Conservation (phyloP, 2,113 vertebrate genomes). For the Leucosticte australis region DNA sequence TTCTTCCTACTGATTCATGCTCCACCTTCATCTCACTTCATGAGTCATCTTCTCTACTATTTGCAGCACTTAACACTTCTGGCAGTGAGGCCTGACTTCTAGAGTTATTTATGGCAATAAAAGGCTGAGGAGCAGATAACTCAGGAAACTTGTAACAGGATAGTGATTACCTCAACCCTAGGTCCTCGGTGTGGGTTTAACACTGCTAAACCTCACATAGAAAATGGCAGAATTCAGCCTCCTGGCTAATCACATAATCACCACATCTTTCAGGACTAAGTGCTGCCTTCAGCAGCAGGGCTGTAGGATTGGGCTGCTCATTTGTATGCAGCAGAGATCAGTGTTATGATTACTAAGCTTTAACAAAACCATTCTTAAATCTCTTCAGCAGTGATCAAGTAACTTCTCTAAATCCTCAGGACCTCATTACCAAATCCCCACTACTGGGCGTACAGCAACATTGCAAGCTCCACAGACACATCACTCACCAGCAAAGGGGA, state of each 20-base stretch:
- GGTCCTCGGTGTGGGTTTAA: not conserved
- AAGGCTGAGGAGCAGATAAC: constrained; percentile 20
- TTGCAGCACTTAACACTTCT: constrained; percentile 49
- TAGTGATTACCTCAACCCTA: not conserved
- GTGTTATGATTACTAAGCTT: not conserved
- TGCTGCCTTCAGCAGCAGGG: not conserved
- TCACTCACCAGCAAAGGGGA: not conserved
- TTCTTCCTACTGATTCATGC: constrained; percentile 46
- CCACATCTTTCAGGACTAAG: not conserved
- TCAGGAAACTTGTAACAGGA: not conserved
- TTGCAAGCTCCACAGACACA: not conserved
- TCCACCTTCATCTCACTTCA: constrained; percentile 35
- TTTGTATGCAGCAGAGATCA: not conserved
- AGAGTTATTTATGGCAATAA: constrained; percentile 39
- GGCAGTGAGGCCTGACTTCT: not conserved
- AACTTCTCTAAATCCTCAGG: not conserved
- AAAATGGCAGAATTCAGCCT: not conserved
- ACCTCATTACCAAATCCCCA: not conserved
- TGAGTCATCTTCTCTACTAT: constrained; percentile 56
- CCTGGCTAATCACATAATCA: not conserved
- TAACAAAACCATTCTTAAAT: not conserved
- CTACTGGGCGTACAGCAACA: not conserved
- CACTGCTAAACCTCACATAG: not conserved
- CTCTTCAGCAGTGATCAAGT: not conserved
- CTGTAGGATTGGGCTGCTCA: not conserved